These are phyloP conservation scores for Netelia fuscicornis DNA, from an alignment of 2,888 invertebrate genomes.

Conservation along the genomic window DNA sequence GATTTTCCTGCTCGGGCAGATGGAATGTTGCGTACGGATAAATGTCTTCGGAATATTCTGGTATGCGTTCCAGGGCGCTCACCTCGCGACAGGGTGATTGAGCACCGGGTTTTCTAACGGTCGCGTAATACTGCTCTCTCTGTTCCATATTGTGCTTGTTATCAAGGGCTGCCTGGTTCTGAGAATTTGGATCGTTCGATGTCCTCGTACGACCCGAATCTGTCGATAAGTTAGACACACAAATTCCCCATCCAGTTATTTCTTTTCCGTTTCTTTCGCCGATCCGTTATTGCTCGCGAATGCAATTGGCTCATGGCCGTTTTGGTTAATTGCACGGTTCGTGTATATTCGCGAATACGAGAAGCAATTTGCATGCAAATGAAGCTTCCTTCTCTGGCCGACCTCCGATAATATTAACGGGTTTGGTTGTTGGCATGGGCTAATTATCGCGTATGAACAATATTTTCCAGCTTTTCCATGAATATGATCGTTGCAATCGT, in stretches of 20 bases:
- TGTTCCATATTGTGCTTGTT: conserved; percentile 85
- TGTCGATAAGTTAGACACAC: conserved; percentile 41
- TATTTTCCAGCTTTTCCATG: conserved; percentile 50
- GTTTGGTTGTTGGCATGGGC: conserved; percentile 21
- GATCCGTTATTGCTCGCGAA: background rate
- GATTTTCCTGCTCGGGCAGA: conserved; percentile 86
- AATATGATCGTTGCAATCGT: background rate
- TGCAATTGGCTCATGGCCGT: conserved; percentile 25
- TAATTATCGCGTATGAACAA: conserved; percentile 58
- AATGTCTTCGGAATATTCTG: conserved; percentile 88
- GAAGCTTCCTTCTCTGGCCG: conserved; percentile 27
- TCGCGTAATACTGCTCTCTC: conserved; percentile 86
- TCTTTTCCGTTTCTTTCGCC: conserved; percentile 21
- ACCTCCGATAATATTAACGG: conserved; percentile 45
- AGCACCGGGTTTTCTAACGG: conserved; percentile 85
- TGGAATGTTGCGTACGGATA: conserved; percentile 88
- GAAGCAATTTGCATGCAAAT: conserved; percentile 68
- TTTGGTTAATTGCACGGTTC: conserved; percentile 51
- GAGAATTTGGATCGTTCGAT: conserved; percentile 81
- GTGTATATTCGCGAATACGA: conserved; percentile 25
- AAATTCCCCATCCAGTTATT: background rate
- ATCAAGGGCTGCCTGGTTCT: conserved; percentile 82
- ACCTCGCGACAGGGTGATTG: conserved; percentile 84
- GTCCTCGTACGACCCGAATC: conserved; percentile 78
- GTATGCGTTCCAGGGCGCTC: conserved; percentile 86